These are phyloP conservation scores for Psilopsiagon aurifrons DNA, from an alignment of 2,113 vertebrate species.

Conservation along the genomic window DNA sequence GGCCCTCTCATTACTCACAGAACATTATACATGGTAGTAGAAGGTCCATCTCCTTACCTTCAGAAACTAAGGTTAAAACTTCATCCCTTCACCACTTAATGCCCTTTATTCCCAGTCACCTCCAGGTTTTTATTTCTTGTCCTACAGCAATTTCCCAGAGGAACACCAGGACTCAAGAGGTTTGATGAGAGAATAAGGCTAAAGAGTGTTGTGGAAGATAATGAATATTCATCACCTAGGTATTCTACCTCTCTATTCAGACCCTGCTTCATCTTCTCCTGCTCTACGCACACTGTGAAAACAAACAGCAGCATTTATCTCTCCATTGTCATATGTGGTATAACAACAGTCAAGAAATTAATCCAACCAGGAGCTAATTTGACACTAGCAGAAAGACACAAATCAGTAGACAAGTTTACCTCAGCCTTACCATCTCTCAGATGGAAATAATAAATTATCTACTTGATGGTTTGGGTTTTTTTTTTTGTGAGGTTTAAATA, in stretches of 20 bases:
- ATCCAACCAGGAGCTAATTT: neutral
- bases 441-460: neutral
- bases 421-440: neutral
- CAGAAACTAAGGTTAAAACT: neutral
- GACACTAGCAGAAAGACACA: neutral
- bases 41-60: neutral
- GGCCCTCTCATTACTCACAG: neutral
- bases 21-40: accelerated
- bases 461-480: neutral
- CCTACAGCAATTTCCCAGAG: neutral
- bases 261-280: neutral
- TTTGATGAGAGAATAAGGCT: neutral
- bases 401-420: neutral
- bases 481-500: neutral
- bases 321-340: neutral
- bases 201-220: neutral
- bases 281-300: neutral
- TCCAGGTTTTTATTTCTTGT: neutral
- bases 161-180: neutral
- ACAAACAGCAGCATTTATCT: neutral
- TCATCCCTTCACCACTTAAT: neutral
- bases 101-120: neutral
- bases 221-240: neutral
- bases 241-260: neutral
- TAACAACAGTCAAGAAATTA: neutral